A percentile compares a stretch with the other conserved stretches of the same genome.
Evolutionary conservation across 2,113 vertebrate species (phyloP).

Genomic region (Trichomycterus rosablanca): DNA sequence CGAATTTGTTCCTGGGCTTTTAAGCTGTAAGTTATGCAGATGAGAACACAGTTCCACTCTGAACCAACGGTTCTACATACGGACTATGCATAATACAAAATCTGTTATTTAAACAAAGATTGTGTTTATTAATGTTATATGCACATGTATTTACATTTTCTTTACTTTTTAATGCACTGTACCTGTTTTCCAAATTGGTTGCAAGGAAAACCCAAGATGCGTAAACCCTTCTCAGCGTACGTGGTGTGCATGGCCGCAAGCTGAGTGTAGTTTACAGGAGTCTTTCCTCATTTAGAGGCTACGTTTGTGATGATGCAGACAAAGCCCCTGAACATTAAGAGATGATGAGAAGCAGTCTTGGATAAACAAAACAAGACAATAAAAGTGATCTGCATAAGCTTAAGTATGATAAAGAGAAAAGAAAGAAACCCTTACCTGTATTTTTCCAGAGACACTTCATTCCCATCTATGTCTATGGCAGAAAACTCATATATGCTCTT

Average conservation of each 20-base stretch:
- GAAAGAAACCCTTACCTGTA: conserved; percentile 71
- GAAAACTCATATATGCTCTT: conserved; percentile 83
- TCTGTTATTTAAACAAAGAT: no score
- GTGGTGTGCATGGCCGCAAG: conserved; percentile 79
- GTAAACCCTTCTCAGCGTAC: conserved; percentile 89
- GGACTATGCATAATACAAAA: no score
- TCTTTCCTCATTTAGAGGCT: conserved; percentile 96
- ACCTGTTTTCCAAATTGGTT: conserved; percentile 98
- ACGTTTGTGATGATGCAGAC: conserved; percentile 92
- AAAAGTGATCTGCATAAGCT: no score
- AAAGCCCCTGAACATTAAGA: conserved; percentile 62
- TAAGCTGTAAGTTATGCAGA: no score
- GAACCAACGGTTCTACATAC: no score
- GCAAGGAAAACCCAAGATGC: conserved; percentile 91
- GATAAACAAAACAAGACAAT: no score
- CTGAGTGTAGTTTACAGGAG: conserved; percentile 95
- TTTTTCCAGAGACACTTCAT: conserved; percentile 77
- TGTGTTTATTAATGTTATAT: no score
- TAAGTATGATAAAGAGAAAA: background rate
- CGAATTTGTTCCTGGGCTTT: no score
- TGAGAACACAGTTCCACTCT: no score
- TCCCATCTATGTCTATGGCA: conserved; percentile 85
- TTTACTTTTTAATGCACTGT: no score
- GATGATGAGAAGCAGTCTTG: background rate
- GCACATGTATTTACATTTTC: no score